Evolutionary conservation across 2,113 vertebrate species (phyloP).

Genomic region (Capricornis sumatraensis): DNA sequence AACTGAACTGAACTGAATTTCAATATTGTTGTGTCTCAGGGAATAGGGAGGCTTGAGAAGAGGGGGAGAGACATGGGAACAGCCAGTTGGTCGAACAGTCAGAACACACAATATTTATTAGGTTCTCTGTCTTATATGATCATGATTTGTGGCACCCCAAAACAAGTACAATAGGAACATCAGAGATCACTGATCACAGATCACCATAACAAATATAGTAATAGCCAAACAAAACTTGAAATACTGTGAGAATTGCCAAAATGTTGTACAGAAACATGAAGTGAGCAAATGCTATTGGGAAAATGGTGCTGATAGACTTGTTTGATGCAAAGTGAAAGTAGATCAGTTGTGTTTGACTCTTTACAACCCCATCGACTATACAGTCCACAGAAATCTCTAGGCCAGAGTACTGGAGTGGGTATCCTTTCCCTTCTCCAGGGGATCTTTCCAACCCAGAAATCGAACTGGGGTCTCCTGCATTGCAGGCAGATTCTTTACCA

Average conservation of each 20-base stretch:
- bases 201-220: neutral
- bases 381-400: neutral
- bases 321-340: neutral
- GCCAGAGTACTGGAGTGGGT: neutral
- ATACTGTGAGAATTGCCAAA: neutral
- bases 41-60: neutral
- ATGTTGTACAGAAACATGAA: neutral
- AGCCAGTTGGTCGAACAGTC: neutral
- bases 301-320: neutral
- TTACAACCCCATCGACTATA: neutral
- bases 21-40: neutral
- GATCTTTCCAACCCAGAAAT: neutral
- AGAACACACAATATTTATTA: neutral
- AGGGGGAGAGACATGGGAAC: neutral
- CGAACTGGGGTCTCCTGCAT: neutral
- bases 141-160: neutral
- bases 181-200: neutral
- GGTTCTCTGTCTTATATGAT: neutral
- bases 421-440: neutral
- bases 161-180: neutral
- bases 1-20: neutral
- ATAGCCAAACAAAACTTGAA: neutral
- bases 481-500: neutral
- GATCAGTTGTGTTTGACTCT: neutral
- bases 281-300: neutral